These are phyloP conservation scores for Latrodectus hesperus DNA, from an alignment of 2,888 invertebrate genomes.

Conservation along the genomic window DNA sequence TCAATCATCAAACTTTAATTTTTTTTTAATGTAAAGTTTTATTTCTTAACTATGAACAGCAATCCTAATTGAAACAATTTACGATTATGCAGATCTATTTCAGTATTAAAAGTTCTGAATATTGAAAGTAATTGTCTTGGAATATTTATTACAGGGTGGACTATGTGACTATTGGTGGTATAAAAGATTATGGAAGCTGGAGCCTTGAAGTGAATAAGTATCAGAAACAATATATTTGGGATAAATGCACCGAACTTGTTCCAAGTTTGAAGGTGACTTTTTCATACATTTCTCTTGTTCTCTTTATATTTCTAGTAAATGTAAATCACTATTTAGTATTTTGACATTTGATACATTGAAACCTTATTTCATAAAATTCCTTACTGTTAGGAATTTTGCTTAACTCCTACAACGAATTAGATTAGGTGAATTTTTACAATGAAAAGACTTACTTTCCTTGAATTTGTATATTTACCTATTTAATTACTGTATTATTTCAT, in stretches of 20 bases:
- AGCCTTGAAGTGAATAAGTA: conserved; percentile 81
- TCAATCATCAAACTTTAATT: neutral
- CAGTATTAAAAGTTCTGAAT: no score
- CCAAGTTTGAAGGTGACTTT: conserved; percentile 79
- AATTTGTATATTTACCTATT: no score
- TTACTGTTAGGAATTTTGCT: no score
- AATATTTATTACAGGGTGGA: conserved; percentile 77
- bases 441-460: no score
- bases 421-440: no score
- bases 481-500: no score
- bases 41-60: no score
- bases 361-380: neutral
- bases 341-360: neutral
- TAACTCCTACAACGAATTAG: no score
- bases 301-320: neutral
- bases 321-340: neutral
- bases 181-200: conserved; percentile 87
- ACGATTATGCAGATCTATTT: no score
- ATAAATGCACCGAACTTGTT: conserved; percentile 84
- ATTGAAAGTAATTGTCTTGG: neutral
- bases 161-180: conserved; percentile 87
- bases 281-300: neutral
- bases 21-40: neutral
- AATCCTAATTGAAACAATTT: no score
- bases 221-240: conserved; percentile 85